Base-by-base conservation (phyloP, 2,888 invertebrate genomes). In the Ophion costatus region DNA sequence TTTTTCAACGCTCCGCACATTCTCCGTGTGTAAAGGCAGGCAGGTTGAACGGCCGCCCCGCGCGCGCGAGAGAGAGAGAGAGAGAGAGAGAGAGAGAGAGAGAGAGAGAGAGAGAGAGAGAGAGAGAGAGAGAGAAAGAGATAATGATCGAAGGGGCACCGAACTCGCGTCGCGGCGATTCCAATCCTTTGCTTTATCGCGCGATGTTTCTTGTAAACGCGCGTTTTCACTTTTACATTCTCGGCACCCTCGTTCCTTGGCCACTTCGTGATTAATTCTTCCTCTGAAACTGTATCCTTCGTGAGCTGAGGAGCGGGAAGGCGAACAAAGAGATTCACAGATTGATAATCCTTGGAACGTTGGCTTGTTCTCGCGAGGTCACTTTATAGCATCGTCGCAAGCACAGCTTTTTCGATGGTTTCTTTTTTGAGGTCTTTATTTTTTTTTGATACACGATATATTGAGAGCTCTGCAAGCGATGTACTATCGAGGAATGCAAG, bases 21-120 rank as follows among this genome's bases (percentile, higher is more conserved):
- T 87, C 83, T 86, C 82, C 80, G 80, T 80, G 61, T 64, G 57
- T 66, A 76, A 80, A 75, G 59, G 59, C 22, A 61, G 59, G 81
- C 84, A 88, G 87, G 88, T 88, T 88, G 88, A 88, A 88, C 86
- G 88, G 83, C 87, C 88, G 74, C 86, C 51, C 51, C 51, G 51
- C 17, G 51, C 51, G 14, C 51, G 17, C 51, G 51, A 51, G 51
- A 17, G 17, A 14, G 51, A 51, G 11, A 45, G 11, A 2, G 11
- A 45, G 11, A 45, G 45, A 45, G n/a, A n/a, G n/a, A n/a, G n/a
- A n/a, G n/a, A n/a, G n/a, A n/a, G n/a, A n/a, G 1, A 17, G 17
- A 14, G 4, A 2, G 51, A 51, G 17, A 5, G 17, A 51, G 51
- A 17, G 51, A 51, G 51, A 17, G 17, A 14, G 51, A 51, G 1